Percentiles rank a stretch among this genome's conserved stretches.
These are phyloP conservation scores for Choristoneura fumiferana DNA, from an alignment of 1,140 invertebrate species.

Conservation along the genomic window DNA sequence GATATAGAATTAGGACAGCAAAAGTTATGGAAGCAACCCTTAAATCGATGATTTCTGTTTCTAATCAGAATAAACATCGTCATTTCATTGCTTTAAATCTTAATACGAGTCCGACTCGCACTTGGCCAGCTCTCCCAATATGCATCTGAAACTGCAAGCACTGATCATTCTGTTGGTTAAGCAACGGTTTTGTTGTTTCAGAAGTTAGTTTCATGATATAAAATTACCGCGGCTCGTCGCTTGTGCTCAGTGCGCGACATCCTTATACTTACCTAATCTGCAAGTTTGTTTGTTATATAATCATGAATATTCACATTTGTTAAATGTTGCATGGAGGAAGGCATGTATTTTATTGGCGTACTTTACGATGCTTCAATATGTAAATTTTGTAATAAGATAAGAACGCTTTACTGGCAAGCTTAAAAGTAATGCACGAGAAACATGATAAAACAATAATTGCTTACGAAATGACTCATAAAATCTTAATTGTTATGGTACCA, in stretches of 20 bases:
- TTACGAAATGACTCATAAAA: slow-evolving; percentile 13
- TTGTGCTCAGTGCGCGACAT: background rate
- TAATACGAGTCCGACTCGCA: no score
- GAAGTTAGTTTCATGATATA: slow-evolving; percentile 11
- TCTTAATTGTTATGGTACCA: slow-evolving; percentile 13
- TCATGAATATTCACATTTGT: background rate
- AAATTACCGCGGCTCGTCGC: background rate
- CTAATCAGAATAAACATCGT: no score
- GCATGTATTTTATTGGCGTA: background rate
- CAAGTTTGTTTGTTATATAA: slow-evolving; percentile 18
- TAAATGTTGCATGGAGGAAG: background rate
- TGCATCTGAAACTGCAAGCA: no score
- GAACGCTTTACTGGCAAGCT: slow-evolving; percentile 8
- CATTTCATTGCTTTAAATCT: no score
- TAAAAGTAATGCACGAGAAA: slow-evolving; percentile 9
- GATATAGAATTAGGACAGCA: no score
- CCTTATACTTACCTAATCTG: slow-evolving; percentile 9
- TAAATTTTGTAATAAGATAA: slow-evolving; percentile 17
- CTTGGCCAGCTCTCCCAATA: no score
- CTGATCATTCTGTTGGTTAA: no score
- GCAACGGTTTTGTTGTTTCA: no score
- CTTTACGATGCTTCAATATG: background rate
- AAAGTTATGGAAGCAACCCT: no score
- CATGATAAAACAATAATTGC: slow-evolving; percentile 7
- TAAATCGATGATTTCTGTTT: no score